Base-by-base conservation (phyloP, 2,888 invertebrate species). In the Eristalis intricaria region DNA sequence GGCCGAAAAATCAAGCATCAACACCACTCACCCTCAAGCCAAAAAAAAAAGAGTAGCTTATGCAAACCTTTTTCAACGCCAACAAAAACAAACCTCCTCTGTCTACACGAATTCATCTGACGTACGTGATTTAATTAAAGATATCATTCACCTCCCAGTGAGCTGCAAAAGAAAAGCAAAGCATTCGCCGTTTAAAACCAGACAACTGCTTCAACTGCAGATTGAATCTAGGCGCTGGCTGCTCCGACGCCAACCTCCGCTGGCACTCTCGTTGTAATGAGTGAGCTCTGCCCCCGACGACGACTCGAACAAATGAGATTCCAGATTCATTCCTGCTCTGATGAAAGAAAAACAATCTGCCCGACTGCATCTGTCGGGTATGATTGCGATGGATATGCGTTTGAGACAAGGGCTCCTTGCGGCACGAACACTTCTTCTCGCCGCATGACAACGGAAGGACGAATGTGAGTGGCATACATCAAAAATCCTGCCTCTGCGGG, bases 101-200 rank as follows among this genome's bases (percentile, higher is more conserved):
- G 60, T 60, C 43, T 38, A 32, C 38, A 64, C 29, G 40, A 60
- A 66, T 66, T 71, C 40, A n/a, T 61, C 65, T 63, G 73, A 68
- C 38, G 75, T 66, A 84, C 84, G 84, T 84, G 84, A 84, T 84
- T 84, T 75, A 80, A 84, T 84, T 84, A 84, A 80, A 70, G 84
- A 84, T 75, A 76, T 61, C 50, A 66, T 80, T 80, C 70, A 70
- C 63, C 65, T 80, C 22, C 19, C 10, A 10, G 10, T 10, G 22
- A 26, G 11, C 19, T 19, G 22, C 60, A 23, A 7, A 60, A 1
- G 60, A n/a, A n/a, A 40, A 40, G 43, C 1, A 43, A n/a, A n/a
- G 8, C 32, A 1, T 1, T 32, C 32, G 32, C 32, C 32, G 10
- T 32, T 32, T 32, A 19, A 19, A 19, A n/a, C 19, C 50, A 50